Base-by-base conservation (phyloP, 2,888 invertebrate genomes). In the Operophtera brumata region DNA sequence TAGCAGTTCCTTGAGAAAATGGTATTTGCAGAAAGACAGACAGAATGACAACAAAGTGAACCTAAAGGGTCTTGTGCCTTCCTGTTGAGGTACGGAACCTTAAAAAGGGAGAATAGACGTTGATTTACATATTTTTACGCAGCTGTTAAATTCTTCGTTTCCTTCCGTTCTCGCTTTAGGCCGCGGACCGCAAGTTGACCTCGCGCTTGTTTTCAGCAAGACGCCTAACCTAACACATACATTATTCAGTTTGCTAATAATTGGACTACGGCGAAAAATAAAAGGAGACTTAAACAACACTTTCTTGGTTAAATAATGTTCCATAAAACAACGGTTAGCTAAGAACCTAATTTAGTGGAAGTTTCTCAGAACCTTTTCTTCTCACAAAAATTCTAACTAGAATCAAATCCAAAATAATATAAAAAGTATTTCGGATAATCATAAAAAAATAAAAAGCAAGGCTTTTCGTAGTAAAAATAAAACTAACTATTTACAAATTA, bases 161-260 rank as follows among this genome's bases (percentile, higher is more conserved):
- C 61, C 61, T 65, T 65, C 53, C 60, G 57, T 54, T 51, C 50
- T 58, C 51, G 47, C 52, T 45, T 57, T 46, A 47, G 47, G 36
- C 44, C 37, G 39, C 20, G 43, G 49, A 36, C 25, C 42, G 50
- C 61, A 47, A 55, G 57, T 64, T 68, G 69, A 70, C 69, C 70
- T 66, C 57, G 62, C 45, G 50, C 51, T 54, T 66, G 66, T 70
- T 73, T 67, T 68, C 12, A 55, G 49, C 52, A 52, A 61, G 47
- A 60, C 54, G 49, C 30, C 43, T 50, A 56, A 48, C 30, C 43
- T 50, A 56, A 48, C 41, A 52, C 58, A 58, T 64, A 50, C 64
- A 62, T 64, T 53, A 64, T 64, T 62, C 64, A 62, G 58, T 46
- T 58, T 47, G 37, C 47, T 57, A 60, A 62, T 55, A 57, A 58